phyloP scores from a whole-genome alignment of 2,888 invertebrate genomes.

The Sipunculus nudus region DNA sequence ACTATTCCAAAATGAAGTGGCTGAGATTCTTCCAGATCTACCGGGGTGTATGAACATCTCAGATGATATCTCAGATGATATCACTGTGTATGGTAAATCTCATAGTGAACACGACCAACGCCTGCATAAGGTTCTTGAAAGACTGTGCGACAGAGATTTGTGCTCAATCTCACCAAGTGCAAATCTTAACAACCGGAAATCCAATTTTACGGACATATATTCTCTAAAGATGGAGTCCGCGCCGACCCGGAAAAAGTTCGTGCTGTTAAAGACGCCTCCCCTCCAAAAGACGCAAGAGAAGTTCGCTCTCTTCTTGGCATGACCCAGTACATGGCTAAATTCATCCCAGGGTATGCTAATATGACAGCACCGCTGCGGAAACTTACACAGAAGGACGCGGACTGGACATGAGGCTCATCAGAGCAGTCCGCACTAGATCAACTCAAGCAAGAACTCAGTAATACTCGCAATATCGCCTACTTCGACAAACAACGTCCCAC shows the following conservation, averaged over 20 bases:
- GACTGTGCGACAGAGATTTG: conserved; percentile 19
- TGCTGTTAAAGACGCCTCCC: conserved; percentile 31
- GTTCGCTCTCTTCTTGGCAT: conserved; percentile 40
- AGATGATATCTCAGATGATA: too few relatives aligned
- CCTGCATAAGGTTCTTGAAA: conserved; percentile 12
- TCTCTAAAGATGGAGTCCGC: conserved; percentile 14
- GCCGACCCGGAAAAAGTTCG: conserved; percentile 39
- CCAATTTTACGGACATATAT: conserved; percentile 5
- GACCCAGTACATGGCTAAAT: conserved; percentile 38
- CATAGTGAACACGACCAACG: conserved; percentile 11
- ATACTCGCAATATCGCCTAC: too few relatives aligned
- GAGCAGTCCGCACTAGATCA: too few relatives aligned
- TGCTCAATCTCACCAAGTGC: conserved; percentile 24
- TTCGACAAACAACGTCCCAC: too few relatives aligned
- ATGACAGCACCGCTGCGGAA: conserved; percentile 38
- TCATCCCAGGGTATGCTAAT: conserved; percentile 41
- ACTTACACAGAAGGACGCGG: conserved; percentile 33
- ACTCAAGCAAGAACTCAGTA: too few relatives aligned
- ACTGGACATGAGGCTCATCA: too few relatives aligned
- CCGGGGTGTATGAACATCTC: conserved; percentile 12
- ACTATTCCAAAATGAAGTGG: conserved; percentile 19
- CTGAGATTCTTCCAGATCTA: conserved; percentile 10
- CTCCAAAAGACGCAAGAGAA: conserved; percentile 37
- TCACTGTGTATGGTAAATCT: conserved; percentile 14
- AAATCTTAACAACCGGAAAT: conserved; percentile 3